Conservation (phyloP, 2,888 invertebrate species). For the Cactoblastis cactorum region DNA sequence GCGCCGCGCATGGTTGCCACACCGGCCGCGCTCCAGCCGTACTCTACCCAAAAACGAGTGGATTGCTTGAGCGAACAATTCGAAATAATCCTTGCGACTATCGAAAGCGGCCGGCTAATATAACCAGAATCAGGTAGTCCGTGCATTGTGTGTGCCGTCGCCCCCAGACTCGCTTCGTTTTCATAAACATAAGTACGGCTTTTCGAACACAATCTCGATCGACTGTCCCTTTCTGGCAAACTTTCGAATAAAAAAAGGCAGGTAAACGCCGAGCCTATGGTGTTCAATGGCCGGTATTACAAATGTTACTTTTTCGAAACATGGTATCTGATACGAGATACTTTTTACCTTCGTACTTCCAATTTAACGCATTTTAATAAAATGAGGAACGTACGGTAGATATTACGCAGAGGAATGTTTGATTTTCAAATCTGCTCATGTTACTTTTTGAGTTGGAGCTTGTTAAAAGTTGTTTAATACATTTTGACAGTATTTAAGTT, state of each 20-base stretch:
- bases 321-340: slow-evolving; percentile 12
- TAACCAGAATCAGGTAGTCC: slow-evolving; percentile 70
- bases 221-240: slow-evolving; percentile 55
- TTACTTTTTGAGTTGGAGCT: slow-evolving; percentile 2
- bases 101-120: slow-evolving; percentile 53
- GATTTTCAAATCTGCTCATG: slow-evolving; percentile 2
- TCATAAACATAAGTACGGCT: slow-evolving; percentile 50
- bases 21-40: slow-evolving; percentile 63
- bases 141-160: slow-evolving; percentile 75
- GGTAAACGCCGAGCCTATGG: slow-evolving; percentile 58
- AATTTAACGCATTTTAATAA: slow-evolving; percentile 12
- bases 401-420: slow-evolving; percentile 8
- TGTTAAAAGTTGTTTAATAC: slow-evolving; percentile 1
- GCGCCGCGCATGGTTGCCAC: slow-evolving; percentile 77
- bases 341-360: slow-evolving; percentile 4
- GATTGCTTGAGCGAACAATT: slow-evolving; percentile 45
- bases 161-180: slow-evolving; percentile 65
- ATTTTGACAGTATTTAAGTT: neutral
- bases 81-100: slow-evolving; percentile 45
- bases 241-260: slow-evolving; percentile 62
- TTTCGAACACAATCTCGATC: slow-evolving; percentile 54
- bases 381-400: slow-evolving; percentile 1
- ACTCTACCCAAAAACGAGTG: slow-evolving; percentile 57
- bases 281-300: slow-evolving; percentile 43
- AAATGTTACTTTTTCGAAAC: slow-evolving; percentile 22